phyloP scores from a whole-genome alignment of 2,797 vertebrate genomes.

The Paedocypris micromegethes region DNA sequence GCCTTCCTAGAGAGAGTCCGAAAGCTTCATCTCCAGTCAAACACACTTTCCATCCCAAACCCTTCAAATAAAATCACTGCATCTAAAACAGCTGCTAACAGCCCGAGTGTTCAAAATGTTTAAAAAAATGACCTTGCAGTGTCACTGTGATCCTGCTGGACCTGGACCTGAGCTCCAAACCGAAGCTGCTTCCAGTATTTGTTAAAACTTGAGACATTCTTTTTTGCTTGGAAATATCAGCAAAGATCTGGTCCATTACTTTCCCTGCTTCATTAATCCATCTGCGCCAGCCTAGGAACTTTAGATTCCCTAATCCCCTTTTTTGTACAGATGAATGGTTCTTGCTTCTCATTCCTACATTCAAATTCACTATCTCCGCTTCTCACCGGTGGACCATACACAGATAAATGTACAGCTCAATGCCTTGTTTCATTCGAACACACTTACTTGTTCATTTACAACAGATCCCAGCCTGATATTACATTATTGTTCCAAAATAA shows the following conservation, averaged over 20 bases:
- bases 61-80: no score
- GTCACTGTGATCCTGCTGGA: no score
- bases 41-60: no score
- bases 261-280: slow-evolving; percentile 1
- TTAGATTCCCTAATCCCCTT: slow-evolving; percentile 9
- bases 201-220: background rate
- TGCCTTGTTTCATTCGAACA: background rate
- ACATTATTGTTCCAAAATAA: background rate
- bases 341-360: background rate
- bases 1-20: no score
- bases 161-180: no score
- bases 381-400: background rate
- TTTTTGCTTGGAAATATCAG: background rate
- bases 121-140: no score
- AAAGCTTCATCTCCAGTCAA: no score
- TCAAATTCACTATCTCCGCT: slow-evolving; percentile 4
- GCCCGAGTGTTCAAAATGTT: no score
- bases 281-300: background rate
- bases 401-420: background rate
- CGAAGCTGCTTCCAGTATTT: background rate
- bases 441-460: background rate
- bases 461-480: background rate
- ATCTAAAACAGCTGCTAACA: no score
- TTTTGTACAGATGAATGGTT: background rate
- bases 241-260: background rate